Conservation (phyloP, 2,797 vertebrate genomes). For the Phylloscopus collybita region DNA sequence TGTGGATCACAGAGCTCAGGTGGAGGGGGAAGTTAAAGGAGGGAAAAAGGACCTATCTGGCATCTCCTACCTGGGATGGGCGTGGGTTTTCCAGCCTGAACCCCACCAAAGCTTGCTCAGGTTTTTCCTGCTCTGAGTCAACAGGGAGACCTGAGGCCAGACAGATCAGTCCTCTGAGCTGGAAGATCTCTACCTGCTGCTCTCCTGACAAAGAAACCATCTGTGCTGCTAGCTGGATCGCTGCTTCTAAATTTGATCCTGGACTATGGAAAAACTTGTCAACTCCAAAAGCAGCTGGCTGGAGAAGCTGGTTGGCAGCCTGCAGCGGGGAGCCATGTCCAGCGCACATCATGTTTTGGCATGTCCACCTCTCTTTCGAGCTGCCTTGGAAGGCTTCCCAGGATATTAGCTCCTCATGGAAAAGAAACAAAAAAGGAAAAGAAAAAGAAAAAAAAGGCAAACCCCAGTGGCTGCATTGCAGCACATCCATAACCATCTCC, state of each 20-base stretch:
- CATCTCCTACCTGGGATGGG: neutral
- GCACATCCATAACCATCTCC: neutral
- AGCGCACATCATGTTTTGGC: neutral
- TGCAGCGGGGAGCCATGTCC: neutral
- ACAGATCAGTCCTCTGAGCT: neutral
- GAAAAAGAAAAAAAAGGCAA: neutral
- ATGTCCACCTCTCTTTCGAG: neutral
- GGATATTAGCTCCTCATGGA: neutral
- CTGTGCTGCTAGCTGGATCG: neutral
- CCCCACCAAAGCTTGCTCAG: neutral
- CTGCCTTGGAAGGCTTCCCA: neutral
- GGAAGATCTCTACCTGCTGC: neutral
- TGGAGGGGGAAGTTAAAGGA: neutral
- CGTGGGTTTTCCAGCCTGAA: neutral
- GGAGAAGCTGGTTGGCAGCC: slow-evolving; percentile 7
- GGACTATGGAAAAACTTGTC: slow-evolving; percentile 3
- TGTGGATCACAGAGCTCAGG: neutral
- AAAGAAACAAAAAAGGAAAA: neutral
- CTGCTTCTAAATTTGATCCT: slow-evolving; percentile 18
- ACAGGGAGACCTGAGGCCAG: neutral
- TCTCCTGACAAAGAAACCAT: slow-evolving; percentile 38
- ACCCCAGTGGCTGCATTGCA: neutral
- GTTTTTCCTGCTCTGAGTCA: neutral
- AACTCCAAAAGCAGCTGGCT: neutral
- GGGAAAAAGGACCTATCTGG: neutral